Percentiles rank a stretch among this genome's conserved stretches.
Conservation (phyloP, 2,888 invertebrate genomes). For the Lasioglossum lativentre region DNA sequence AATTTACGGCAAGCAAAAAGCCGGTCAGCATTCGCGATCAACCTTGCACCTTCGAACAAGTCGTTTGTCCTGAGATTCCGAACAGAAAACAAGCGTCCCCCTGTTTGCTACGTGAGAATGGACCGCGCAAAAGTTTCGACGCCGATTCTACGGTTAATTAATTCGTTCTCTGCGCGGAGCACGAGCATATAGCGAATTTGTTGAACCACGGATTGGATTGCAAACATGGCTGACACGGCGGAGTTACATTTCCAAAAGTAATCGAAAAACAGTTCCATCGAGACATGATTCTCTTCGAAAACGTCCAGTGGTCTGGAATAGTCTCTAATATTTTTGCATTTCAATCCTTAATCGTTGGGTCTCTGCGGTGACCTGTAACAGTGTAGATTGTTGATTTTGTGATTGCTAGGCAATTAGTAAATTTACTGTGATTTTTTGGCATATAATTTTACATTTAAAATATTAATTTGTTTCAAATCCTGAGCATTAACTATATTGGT, state of each 20-base stretch:
- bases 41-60: conserved; percentile 56
- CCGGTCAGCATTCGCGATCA: conserved; percentile 64
- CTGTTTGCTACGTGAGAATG: conserved; percentile 40
- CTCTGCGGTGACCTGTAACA: neutral
- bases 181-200: neutral
- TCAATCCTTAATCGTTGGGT: neutral
- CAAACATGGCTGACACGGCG: neutral
- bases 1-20: conserved; percentile 81
- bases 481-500: neutral
- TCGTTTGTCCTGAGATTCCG: conserved; percentile 46
- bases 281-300: neutral
- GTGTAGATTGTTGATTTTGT: neutral
- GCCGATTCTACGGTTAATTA: conserved; percentile 41
- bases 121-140: conserved; percentile 36
- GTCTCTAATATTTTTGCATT: neutral
- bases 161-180: conserved; percentile 22
- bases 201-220: neutral
- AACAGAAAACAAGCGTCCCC: conserved; percentile 44
- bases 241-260: neutral
- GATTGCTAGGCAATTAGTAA: neutral
- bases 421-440: neutral
- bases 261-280: neutral
- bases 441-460: neutral
- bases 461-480: neutral
- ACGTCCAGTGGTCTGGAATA: neutral